A percentile compares a stretch with the other conserved stretches of the same genome.
Evolutionary conservation across 2,113 vertebrate genomes (phyloP).

Genomic region (Malurus elegans): DNA sequence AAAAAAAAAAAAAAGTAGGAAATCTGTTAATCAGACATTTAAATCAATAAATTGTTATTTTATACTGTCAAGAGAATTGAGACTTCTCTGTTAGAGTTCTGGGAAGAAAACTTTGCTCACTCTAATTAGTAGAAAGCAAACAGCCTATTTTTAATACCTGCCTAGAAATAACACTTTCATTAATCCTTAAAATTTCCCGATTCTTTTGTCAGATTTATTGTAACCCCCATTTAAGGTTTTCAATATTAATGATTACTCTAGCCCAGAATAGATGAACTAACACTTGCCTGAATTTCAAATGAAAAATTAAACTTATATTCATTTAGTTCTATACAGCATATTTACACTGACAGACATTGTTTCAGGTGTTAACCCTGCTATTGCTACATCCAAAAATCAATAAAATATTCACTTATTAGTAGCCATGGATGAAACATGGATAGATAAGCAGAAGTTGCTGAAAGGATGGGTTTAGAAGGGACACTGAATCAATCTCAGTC

Average conservation of each 20-base stretch:
- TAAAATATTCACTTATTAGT: not conserved
- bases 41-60: not conserved
- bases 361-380: not conserved
- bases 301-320: not conserved
- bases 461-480: not conserved
- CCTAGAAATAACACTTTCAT: not conserved
- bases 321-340: not conserved
- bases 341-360: not conserved
- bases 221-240: not conserved
- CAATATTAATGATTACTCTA: not conserved
- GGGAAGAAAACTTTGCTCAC: not conserved
- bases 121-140: not conserved
- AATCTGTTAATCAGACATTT: not conserved
- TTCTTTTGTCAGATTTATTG: not conserved
- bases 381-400: not conserved
- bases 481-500: not conserved
- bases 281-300: not conserved
- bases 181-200: not conserved
- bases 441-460: not conserved
- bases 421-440: not conserved
- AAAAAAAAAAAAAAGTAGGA: not conserved
- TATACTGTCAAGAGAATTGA: not conserved
- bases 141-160: not conserved
- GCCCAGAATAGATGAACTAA: not conserved
- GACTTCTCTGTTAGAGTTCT: not conserved